Conservation (phyloP, 2,113 vertebrate species). For the Oenanthe melanoleuca region DNA sequence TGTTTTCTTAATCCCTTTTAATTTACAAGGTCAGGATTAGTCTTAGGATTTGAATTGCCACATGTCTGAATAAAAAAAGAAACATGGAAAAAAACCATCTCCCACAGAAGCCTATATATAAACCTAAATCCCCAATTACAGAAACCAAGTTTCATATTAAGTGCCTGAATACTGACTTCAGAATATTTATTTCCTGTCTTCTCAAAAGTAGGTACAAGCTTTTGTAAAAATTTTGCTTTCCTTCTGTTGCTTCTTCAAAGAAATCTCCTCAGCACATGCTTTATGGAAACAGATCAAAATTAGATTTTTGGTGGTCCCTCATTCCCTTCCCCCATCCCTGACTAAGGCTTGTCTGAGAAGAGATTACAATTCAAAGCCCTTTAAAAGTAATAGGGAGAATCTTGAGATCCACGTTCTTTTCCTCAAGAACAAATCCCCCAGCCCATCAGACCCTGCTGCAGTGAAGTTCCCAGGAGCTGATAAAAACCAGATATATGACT, state of each 20-base stretch:
- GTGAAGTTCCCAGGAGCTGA: neutral
- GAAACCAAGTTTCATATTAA: neutral
- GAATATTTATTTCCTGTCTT: neutral
- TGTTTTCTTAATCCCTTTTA: constrained; percentile 21
- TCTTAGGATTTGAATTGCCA: neutral
- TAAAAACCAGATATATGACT: neutral
- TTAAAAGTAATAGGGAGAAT: neutral
- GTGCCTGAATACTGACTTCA: neutral
- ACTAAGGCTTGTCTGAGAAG: neutral
- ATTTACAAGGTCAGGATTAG: constrained; percentile 7
- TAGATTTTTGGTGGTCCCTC: neutral
- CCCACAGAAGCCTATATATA: neutral
- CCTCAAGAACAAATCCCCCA: neutral
- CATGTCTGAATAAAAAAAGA: neutral
- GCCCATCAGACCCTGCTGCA: neutral
- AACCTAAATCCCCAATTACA: neutral
- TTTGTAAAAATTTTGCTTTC: neutral
- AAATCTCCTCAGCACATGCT: neutral
- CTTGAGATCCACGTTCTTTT: neutral
- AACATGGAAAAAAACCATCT: neutral
- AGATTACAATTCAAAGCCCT: neutral
- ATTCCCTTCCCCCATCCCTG: neutral
- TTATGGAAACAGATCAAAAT: neutral
- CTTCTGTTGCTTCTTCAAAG: neutral
- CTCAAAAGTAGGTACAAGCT: neutral